These are phyloP conservation scores for Genyomyrus donnyi DNA, from an alignment of 2,113 vertebrate genomes.

Conservation along the genomic window DNA sequence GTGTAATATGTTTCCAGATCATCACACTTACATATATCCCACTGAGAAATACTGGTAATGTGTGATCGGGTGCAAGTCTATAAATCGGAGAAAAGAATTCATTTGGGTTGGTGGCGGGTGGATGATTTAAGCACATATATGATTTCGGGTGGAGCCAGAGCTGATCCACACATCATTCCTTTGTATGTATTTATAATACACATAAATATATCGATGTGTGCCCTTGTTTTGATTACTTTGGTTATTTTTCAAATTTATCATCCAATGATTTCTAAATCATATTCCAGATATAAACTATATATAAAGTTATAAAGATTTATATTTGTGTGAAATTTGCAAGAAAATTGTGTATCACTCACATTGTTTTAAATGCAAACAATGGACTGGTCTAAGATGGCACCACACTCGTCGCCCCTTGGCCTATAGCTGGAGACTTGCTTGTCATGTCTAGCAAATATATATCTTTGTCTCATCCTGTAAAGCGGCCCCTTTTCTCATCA, in stretches of 20 bases:
- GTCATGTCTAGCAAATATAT: not conserved
- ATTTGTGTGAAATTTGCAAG: not conserved
- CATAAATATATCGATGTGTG: not conserved
- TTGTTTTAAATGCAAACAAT: not conserved
- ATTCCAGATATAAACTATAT: not conserved
- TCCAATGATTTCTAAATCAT: not conserved
- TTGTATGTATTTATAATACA: not conserved
- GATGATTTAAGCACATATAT: not conserved
- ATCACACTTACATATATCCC: not conserved
- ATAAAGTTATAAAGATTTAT: too few species aligned
- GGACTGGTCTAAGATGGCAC: not conserved
- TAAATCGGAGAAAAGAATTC: not conserved
- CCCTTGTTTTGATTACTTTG: not conserved
- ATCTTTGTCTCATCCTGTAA: not conserved
- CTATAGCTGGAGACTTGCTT: not conserved
- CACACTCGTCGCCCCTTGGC: not conserved
- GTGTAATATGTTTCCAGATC: too few species aligned
- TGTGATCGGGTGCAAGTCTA: not conserved
- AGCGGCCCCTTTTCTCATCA: too few species aligned
- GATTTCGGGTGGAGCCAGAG: not conserved
- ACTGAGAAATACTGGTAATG: not conserved
- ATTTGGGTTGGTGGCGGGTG: not conserved
- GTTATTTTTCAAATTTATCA: not conserved
- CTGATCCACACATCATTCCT: not conserved
- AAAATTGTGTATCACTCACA: not conserved